phyloP scores from a whole-genome alignment of 2,113 vertebrate genomes.

The Nycticebus coucang region DNA sequence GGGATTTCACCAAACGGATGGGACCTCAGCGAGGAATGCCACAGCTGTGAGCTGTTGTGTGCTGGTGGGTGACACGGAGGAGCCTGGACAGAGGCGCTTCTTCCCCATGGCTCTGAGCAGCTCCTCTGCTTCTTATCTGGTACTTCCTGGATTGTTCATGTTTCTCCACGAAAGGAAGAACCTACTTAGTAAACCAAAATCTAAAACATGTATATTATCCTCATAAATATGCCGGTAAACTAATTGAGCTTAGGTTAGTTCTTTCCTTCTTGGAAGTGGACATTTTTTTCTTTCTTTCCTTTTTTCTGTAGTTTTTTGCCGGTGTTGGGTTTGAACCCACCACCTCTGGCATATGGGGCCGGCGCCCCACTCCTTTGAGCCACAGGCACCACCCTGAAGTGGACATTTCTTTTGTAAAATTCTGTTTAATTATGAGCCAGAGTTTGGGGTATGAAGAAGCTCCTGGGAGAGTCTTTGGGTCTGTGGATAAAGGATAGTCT shows the following conservation, averaged over 20 bases:
- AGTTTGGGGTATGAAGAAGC: not conserved
- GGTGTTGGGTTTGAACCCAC: too few relatives aligned
- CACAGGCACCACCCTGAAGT: not conserved
- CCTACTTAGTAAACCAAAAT: not conserved
- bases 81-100: rapidly evolving
- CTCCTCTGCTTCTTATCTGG: too few relatives aligned
- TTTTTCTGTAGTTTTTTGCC: too few relatives aligned
- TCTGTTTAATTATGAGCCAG: not conserved
- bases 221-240: not conserved
- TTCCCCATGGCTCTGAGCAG: rapidly evolving
- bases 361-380: too few relatives aligned
- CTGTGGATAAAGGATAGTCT: not conserved
- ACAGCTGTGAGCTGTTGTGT: not conserved
- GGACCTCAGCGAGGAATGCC: not conserved
- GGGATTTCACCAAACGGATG: rapidly evolving
- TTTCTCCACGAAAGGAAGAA: not conserved
- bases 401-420: not conserved
- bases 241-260: rapidly evolving
- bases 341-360: too few relatives aligned
- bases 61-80: not conserved
- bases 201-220: not conserved
- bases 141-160: not conserved
- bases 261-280: not conserved
- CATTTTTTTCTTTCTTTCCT: not conserved
- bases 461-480: not conserved